Evolutionary conservation across 2,797 vertebrate species (phyloP), one percentile per base, ranked within the genome.

Genomic region (Sebastes kiyomatsui): DNA sequence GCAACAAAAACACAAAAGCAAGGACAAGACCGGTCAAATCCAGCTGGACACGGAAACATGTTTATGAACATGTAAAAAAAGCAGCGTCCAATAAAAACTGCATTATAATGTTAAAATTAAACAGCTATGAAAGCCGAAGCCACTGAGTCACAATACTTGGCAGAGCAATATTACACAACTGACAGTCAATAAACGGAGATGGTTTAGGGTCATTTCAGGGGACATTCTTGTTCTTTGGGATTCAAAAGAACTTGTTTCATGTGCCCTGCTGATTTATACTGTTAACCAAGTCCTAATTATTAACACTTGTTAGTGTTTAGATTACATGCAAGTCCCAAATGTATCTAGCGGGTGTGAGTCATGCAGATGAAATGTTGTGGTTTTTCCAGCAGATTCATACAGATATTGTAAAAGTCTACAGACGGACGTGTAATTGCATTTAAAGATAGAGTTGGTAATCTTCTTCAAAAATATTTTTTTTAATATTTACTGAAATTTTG

Each of bases 41-140:
- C 74, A 52, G 68, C 60, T 61, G 73, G 74, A 83, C 84, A 80
- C 60, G 25, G 35, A 70, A 66, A 42, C 55, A 66, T 73, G 75
- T 93, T 92, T 87, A 92, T 81, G 79, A 55, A 80, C 64, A 75
- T 66, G 71, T 81, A 56, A 83, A 84, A 49, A 77, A 72, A 68
- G 32, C n/a, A 59, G 56, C 2, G 4, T 12, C 75, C 30, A 81
- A 86, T 85, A 89, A 88, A 92, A 90, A 74, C 49, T n/a, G 2
- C 25, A 59, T 72, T 38, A 58, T 27, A 55, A 65, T 69, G 73
- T 81, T 65, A 67, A 72, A 84, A 84, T 86, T 54, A 81, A 70
- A 69, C 55, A 54, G 67, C 78, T 79, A 66, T 84, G 82, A 82
- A 92, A 71, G 23, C 46, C 62, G 20, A 80, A 79, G 56, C 42